Base-by-base conservation (phyloP, 2,888 invertebrate genomes). In the Oxycera nigricornis region DNA sequence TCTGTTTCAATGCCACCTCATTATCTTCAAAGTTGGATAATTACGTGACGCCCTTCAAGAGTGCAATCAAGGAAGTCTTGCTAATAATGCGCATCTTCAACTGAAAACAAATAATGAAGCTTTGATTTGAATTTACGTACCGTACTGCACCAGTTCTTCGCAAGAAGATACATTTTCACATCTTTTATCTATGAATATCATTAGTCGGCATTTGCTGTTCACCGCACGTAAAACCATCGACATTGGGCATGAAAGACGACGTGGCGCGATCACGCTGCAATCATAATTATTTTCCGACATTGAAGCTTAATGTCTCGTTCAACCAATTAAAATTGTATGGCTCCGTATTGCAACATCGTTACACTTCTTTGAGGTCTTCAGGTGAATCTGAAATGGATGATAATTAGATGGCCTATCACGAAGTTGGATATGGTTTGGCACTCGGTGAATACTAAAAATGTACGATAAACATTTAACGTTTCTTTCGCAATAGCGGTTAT, bases 171-270 rank as follows among this genome's bases (percentile, higher is more conserved):
- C 52, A 55, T 24, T 50, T n/a, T 11, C 50, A n/a, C 17, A 7
- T 50, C n/a, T n/a, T n/a, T n/a, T 55, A 3, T 55, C 52, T 20
- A 7, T 11, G 24, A 55, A 55, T 55, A 6, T 6, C 52, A 6
- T 55, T 24, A 46, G 2, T 17, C 46, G 14, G 17, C 46, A 46
- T 46, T n/a, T 46, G 46, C 22, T 11, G 11, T 55, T 22, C 20
- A 55, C 17, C 55, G 24, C 22, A 24, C 46, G 24, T 55, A 55
- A 55, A 22, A 24, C 11, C 55, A 28, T 30, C 24, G 41, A 41
- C 41, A 65, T 62, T 65, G 65, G n/a, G 41, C 65, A 65, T 41
- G 65, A 11, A 11, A 65, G 41, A 41, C 41, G 65, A 65, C 20
- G 39, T 41, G 9, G 24, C 41, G 30, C 9, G 22, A 65, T 65